Evolutionary conservation across 1,140 invertebrate species (phyloP), one percentile per base, ranked within the genome.

Genomic region (Galendromus occidentalis): DNA sequence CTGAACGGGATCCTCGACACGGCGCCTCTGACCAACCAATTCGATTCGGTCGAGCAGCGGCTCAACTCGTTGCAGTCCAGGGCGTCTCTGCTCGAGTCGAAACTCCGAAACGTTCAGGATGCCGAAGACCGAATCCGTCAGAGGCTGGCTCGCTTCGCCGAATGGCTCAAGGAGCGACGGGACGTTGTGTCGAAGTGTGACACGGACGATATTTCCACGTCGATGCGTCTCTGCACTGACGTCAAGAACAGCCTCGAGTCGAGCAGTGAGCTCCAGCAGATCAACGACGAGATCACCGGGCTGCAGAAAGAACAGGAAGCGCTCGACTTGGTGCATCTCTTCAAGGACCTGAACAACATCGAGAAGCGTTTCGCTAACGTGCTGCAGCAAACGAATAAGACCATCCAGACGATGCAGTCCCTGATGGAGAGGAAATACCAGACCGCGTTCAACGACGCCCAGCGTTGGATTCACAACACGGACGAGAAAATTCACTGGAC

Each of bases 401-500:
- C 51, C 51, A 25, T 59, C 14, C 51, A 59, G 51, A 59, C 51
- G 22, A 59, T 59, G 51, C 51, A 59, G 22, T 83, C 83, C 18
- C 86, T 89, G 74, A 77, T 95, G 33, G 86, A 89, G 70, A 93
- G 93, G 75, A 82, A 87, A 68, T 87, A 89, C 72, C 83, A 83
- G 51, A 89, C 93, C 67, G 90, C 90, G 71, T 82, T 88, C 51
- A 81, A 81, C 51, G 84, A 85, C 72, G 79, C 91, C 22, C 84
- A 88, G 71, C 81, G 88, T 69, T 84, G 86, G 73, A 80, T 94
- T 2, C 79, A 80, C 45, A 83, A 84, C 1, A 82, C 85, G 59
- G 85, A 85, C 68, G 91, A 95, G 72, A 95, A 95, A 75, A 82
- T 91, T 0, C 78, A 82, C n/a, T 95, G 91, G 89, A 94, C 90